Evolutionary conservation across 2,888 invertebrate species (phyloP), one percentile per base, ranked within the genome.

Genomic region (Aleiodes testaceus): DNA sequence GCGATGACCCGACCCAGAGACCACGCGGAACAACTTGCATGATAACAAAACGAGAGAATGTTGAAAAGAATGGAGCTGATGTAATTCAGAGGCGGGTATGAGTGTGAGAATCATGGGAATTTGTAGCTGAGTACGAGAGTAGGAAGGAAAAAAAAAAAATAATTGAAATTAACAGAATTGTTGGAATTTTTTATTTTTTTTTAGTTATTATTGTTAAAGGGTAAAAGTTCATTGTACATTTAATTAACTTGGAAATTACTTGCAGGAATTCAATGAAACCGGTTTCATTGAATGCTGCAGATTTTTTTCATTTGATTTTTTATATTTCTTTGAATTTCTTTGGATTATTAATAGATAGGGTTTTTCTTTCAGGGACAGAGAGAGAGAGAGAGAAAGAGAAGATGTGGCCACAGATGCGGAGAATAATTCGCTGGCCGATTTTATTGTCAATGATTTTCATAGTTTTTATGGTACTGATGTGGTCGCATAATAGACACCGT

Each of bases 381-480:
- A 53, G 44, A n/a, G 66, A 71, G 55, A 61, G 49, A 70, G 53
- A n/a, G n/a, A n/a, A n/a, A n/a, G n/a, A n/a, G 72, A 77, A 55
- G 75, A 85, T 87, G 85, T 84, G 85, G 83, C 85, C 85, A 47
- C 78, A 82, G 79, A 77, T 85, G 55, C 81, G 80, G 73, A 85
- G 77, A 77, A 71, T 82, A 42, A 80, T 78, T 70, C 83, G 87
- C 9, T 83, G 84, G 83, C 77, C 76, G 26, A 70, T 82, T 16
- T 30, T 82, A 20, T 61, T 83, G 14, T 72, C 77, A 12, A 76
- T 78, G 9, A 63, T 79, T 18, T 59, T 82, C 22, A 30, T 84
- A 1, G 69, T 77, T 16, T 79, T 82, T 11, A 69, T 84, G 69
- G 74, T 85, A 53, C 53, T 85, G 3, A 71, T 86, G 65, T 87